phyloP scores from a whole-genome alignment of 2,797 vertebrate species.

The Notolabrus celidotus region DNA sequence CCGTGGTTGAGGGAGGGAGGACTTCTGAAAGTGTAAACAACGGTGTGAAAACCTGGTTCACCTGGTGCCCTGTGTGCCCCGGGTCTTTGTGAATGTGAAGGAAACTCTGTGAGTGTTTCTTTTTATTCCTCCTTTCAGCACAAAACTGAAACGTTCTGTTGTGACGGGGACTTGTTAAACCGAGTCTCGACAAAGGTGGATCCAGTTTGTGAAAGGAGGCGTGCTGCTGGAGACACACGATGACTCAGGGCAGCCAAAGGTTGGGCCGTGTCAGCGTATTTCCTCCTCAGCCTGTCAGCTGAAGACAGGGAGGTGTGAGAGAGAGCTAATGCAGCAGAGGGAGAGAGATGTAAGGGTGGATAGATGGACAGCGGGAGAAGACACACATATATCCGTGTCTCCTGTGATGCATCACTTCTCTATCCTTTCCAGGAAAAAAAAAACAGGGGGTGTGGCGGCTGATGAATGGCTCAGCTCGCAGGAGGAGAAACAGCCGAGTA shows the following conservation, averaged over 20 bases:
- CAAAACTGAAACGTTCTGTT: too few species aligned
- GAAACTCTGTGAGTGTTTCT: not conserved
- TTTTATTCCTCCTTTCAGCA: not conserved
- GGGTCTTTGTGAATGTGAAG: conserved; percentile 1
- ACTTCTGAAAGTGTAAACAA: conserved; percentile 8
- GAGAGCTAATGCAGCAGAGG: conserved; percentile 25
- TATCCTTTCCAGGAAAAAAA: conserved; percentile 34
- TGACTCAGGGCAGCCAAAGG: conserved; percentile 46
- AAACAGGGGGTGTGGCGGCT: conserved; percentile 6
- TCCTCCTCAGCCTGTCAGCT: conserved; percentile 14
- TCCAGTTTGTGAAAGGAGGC: conserved; percentile 22
- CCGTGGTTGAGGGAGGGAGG: conserved; percentile 8
- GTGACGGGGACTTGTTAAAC: too few species aligned
- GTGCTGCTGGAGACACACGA: conserved; percentile 7
- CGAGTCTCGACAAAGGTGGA: too few species aligned
- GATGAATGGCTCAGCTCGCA: conserved; percentile 47
- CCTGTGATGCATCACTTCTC: conserved; percentile 48
- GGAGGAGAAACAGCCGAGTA: conserved; percentile 33
- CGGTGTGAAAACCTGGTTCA: conserved; percentile 16
- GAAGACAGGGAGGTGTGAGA: conserved; percentile 33
- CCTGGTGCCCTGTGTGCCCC: not conserved
- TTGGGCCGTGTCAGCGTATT: conserved; percentile 40
- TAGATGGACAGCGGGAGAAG: conserved; percentile 19
- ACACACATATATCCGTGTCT: conserved; percentile 42
- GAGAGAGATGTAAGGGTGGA: conserved; percentile 33